Base-by-base conservation (phyloP, 2,113 vertebrate genomes). In the Scortum barcoo region DNA sequence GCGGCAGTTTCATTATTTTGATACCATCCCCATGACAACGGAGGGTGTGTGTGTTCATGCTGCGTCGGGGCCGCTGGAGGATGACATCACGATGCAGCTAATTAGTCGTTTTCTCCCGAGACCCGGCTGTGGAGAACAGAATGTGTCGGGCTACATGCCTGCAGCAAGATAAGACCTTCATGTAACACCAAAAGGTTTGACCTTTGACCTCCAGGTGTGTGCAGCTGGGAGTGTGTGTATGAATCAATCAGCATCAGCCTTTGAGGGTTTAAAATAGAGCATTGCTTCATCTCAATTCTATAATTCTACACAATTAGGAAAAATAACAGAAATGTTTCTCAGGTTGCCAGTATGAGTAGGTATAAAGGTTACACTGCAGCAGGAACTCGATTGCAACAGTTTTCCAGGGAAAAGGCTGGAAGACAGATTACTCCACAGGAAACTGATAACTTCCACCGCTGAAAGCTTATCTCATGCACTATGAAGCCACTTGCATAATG, bases 391-490 rank as follows among this genome's bases (percentile, higher is more conserved):
- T 80, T 67, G 66, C 24, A 7, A 71, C n/a, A 54, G 12, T 53
- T 71, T 71, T 24, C 76, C n/a, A n/a, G n/a, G n/a, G n/a, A n/a
- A n/a, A 87, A 30, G 44, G 79, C 72, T 74, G 51, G 60, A 53
- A 78, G 12, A 20, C 40, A 63, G 62, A 68, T 78, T 57, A 68
- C 53, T 65, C 81, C 40, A 81, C 69, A 77, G 76, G 44, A 88
- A 87, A 85, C 58, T 11, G 73, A 88, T 83, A 36, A 66, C 42
- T 85, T 80, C 81, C 78, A 69, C 85, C 65, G 69, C 50, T 16
- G 11, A 81, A 67, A 72, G 61, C 76, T 83, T 75, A 76, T 83
- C 61, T 83, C 46, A 58, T 54, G 70, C 44, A 44, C 60, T 28
- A 7, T 56, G 68, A 57, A 79, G 69, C 54, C 63, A 78, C 76